These are phyloP conservation scores for Drosophila serrata DNA, from an alignment of 1,140 invertebrate species.

Conservation along the genomic window DNA sequence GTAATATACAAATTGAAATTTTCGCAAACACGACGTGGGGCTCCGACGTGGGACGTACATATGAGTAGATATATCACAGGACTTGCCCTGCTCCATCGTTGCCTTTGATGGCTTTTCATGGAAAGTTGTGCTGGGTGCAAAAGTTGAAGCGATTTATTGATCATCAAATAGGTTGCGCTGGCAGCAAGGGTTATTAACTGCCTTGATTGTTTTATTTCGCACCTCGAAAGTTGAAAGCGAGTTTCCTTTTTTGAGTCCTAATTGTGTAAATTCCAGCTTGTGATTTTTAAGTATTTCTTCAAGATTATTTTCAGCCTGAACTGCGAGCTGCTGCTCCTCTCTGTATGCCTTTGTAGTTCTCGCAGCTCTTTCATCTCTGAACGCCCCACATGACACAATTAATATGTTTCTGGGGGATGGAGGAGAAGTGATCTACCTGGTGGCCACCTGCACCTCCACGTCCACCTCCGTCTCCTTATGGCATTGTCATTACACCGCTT, in stretches of 20 bases:
- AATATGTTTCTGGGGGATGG: constrained; percentile 33
- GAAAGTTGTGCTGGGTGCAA: neutral
- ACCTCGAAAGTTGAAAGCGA: neutral
- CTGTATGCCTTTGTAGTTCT: constrained; percentile 23
- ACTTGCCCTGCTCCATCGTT: neutral
- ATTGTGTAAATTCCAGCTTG: neutral
- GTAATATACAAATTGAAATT: constrained; percentile 84
- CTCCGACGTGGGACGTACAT: constrained; percentile 20
- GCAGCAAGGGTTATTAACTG: constrained; percentile 29
- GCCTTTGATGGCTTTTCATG: constrained; percentile 16
- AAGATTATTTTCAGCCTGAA: neutral
- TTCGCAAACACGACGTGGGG: constrained; percentile 72
- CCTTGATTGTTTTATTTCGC: constrained; percentile 18
- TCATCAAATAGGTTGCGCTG: constrained; percentile 37
- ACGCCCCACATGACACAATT: constrained; percentile 69
- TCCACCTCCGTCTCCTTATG: neutral
- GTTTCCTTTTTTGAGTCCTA: neutral
- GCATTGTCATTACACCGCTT: constrained; percentile 55
- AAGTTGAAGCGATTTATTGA: constrained; percentile 44
- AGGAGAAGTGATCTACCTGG: neutral
- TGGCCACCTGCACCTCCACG: too few relatives aligned
- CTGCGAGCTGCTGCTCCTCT: neutral
- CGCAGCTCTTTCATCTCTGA: constrained; percentile 32
- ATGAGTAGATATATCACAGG: constrained; percentile 47
- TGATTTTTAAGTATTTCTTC: constrained; percentile 11